These are phyloP conservation scores for Parazoanthus swiftii DNA, from an alignment of 92 coral and sea anemone species.

Conservation along the genomic window DNA sequence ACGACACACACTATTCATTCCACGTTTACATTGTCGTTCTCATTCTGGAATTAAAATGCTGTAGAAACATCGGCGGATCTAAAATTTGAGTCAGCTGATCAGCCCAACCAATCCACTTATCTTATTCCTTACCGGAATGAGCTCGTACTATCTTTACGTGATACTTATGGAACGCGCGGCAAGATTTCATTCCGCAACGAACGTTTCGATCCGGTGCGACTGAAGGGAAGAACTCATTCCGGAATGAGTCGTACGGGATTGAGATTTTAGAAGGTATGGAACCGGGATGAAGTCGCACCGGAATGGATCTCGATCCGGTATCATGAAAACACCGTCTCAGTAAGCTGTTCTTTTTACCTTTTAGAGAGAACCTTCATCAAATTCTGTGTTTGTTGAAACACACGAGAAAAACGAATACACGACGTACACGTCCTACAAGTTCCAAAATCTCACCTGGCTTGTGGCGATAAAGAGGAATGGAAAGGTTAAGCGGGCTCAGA, in stretches of 20 bases:
- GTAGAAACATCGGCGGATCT: no score
- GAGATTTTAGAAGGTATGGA: no score
- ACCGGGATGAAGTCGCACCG: no score
- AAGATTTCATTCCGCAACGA: no score
- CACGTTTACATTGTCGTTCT: no score
- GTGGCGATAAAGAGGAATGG: conserved; percentile 85
- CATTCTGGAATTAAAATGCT: no score
- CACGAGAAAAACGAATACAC: conserved; percentile 66
- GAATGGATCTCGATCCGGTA: no score
- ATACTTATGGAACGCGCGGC: conserved; percentile 8
- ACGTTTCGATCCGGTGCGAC: no score
- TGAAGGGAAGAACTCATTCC: conserved; percentile 28
- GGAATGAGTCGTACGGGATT: conserved; percentile 54
- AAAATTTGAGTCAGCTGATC: no score
- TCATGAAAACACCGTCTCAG: no score
- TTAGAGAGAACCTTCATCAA: conserved; percentile 67
- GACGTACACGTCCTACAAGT: conserved; percentile 69
- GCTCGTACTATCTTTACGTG: conserved; percentile 61
- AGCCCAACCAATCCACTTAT: no score
- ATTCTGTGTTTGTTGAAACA: conserved; percentile 69
- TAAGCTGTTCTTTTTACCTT: background rate
- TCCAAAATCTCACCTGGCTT: conserved; percentile 53
- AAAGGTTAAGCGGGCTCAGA: conserved; percentile 62
- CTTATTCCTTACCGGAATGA: conserved; percentile 45
- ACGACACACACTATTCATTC: no score